Conservation (phyloP, 1,140 invertebrate genomes). For the Pseudomyrmex gracilis region DNA sequence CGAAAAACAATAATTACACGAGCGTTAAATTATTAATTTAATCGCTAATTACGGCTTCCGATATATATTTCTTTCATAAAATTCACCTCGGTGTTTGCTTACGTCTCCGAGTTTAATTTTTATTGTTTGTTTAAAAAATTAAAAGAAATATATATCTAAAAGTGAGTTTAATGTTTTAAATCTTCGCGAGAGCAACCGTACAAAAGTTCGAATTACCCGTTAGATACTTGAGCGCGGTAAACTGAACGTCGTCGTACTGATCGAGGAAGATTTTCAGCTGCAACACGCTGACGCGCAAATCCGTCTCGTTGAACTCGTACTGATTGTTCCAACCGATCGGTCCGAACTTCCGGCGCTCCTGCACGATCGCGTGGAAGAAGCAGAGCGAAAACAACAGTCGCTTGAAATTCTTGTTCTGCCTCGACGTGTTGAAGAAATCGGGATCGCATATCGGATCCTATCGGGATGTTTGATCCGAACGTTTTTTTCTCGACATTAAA, state of each 20-base stretch:
- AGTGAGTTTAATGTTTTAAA: too few species aligned
- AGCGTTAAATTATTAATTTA: background rate
- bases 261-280: constrained; percentile 96
- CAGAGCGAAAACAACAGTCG: constrained; percentile 95
- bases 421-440: constrained; percentile 95
- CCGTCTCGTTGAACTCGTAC: constrained; percentile 98
- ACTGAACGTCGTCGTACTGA: constrained; percentile 95
- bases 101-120: background rate
- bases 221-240: constrained; percentile 94
- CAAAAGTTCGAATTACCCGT: constrained; percentile 84
- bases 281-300: constrained; percentile 94
- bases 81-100: background rate
- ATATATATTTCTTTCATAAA: background rate
- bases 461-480: background rate
- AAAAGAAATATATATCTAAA: too few species aligned
- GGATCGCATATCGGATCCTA: constrained; percentile 94
- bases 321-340: constrained; percentile 97
- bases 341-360: constrained; percentile 96
- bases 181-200: background rate
- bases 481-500: background rate
- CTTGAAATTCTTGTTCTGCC: constrained; percentile 92
- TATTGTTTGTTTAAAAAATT: too few species aligned
- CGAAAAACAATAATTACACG: constrained; percentile 38
- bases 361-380: constrained; percentile 97
- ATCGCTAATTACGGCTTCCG: background rate